phyloP scores from a whole-genome alignment of 1,140 invertebrate species.

The Drosophila parvula region DNA sequence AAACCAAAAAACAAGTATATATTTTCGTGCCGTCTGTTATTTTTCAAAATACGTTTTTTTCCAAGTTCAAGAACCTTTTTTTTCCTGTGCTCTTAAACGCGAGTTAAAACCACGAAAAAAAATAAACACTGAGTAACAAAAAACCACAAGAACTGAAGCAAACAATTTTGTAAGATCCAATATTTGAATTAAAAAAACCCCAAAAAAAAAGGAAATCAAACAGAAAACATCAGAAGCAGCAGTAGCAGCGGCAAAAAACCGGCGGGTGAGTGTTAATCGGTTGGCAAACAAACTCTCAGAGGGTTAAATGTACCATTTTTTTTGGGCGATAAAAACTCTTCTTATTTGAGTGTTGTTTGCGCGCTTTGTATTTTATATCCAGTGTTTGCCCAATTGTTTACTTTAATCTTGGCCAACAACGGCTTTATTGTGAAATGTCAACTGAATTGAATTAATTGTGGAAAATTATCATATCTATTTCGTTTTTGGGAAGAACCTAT shows the following conservation, averaged over 20 bases:
- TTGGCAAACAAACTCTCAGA: slow-evolving; percentile 32
- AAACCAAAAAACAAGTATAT: background rate
- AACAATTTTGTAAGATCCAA: slow-evolving; percentile 13
- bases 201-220: background rate
- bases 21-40: background rate
- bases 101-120: background rate
- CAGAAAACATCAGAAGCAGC: background rate
- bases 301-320: slow-evolving; percentile 21
- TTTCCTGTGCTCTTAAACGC: background rate
- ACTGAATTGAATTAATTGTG: slow-evolving; percentile 19
- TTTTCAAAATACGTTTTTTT: background rate
- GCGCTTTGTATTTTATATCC: slow-evolving; percentile 16
- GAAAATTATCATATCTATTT: slow-evolving; percentile 26
- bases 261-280: slow-evolving; percentile 38
- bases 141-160: slow-evolving; percentile 4
- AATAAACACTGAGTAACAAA: background rate
- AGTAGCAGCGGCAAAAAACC: slow-evolving; percentile 18
- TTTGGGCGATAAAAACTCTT: slow-evolving; percentile 11
- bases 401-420: slow-evolving; percentile 20
- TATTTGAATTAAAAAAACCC: background rate
- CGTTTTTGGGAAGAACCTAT: background rate
- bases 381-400: slow-evolving; percentile 23
- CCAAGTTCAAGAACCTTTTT: slow-evolving; percentile 9
- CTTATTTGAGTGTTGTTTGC: slow-evolving; percentile 19
- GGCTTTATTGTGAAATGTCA: slow-evolving; percentile 15